phyloP scores from a whole-genome alignment of 2,888 invertebrate genomes.

The Plagodis pulveraria region DNA sequence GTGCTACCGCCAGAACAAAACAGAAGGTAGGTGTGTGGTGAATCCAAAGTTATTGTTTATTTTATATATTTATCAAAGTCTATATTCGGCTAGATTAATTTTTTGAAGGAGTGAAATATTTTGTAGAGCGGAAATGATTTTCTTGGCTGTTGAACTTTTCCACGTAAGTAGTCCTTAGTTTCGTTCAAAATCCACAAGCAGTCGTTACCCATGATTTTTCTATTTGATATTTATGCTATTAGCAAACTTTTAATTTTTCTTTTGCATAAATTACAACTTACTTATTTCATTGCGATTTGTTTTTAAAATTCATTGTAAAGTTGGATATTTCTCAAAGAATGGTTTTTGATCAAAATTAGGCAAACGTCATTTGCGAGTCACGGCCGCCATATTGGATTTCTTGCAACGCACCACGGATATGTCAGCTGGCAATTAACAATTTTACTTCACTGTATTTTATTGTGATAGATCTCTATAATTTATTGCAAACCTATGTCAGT shows the following conservation, averaged over 20 bases:
- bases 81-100: slow-evolving; percentile 3
- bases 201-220: slow-evolving; percentile 20
- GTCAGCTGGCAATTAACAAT: slow-evolving; percentile 81
- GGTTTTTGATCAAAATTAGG: slow-evolving; percentile 51
- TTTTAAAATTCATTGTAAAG: not conserved
- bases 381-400: slow-evolving; percentile 84
- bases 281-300: not conserved
- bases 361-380: slow-evolving; percentile 77
- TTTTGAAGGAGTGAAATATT: not conserved
- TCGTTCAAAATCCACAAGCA: slow-evolving; percentile 50
- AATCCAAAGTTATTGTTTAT: slow-evolving; percentile 4
- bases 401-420: slow-evolving; percentile 83
- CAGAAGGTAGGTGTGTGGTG: slow-evolving; percentile 87
- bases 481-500: slow-evolving; percentile 50
- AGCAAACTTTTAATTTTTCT: not conserved
- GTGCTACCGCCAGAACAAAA: slow-evolving; percentile 94
- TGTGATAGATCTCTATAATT: slow-evolving; percentile 62
- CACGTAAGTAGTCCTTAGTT: slow-evolving; percentile 50
- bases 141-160: slow-evolving; percentile 43
- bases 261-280: not conserved
- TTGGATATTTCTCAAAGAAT: no score
- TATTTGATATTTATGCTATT: no score
- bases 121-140: slow-evolving; percentile 29
- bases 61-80: slow-evolving; percentile 7
- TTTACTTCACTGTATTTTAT: slow-evolving; percentile 66